Evolutionary conservation across 37 sponge, comb jelly and placozoan genomes (phyloP), one percentile per base, ranked within the genome.

Genomic region (Haliclona indistincta): DNA sequence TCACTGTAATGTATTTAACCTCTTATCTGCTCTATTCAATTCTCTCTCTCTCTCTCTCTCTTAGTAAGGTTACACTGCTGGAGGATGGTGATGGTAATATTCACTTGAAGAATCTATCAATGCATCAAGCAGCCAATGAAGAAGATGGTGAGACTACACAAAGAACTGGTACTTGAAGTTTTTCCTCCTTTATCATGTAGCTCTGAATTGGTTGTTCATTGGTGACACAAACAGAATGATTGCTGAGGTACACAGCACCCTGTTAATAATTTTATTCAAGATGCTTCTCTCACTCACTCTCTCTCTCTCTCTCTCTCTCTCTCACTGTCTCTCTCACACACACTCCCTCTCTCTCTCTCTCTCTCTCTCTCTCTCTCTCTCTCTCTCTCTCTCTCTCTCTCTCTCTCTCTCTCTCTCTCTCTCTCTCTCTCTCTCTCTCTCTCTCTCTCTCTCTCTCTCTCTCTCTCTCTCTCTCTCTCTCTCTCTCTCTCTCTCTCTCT

Each of bases 171-270:
- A 61, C 63, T 19, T 61, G 63, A 25, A 10, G 8, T 13, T 66
- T 7, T 66, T 10, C 43, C 40, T 22, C 20, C 3, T 5, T 43
- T 25, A 23, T 30, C 75, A 54, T 67, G 10, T 38, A 96, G 98
- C 99, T 67, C 89, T 98, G 30, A 98, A 98, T 62, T 90, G 94
- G 94, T 76, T 98, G 51, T 98, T 98, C 61, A 38, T 98, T 68
- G 99, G 99, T 6, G 99, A 98, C 54, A 98, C 99, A 22, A 98
- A 98, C 76, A 76, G 99, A 80, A 93, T 98, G 90, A 98, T 95
- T 43, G 99, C 99, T 23, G 99, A 96, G 95, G 95, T 94, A 43
- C 20, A 47, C n/a, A 15, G 20, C 17, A 53, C n/a, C n/a, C 36
- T 60, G 38, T 30, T 53, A 7, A 28, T 54, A 35, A 26, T 56